A percentile compares a stretch with the other conserved stretches of the same genome.
These are phyloP conservation scores for Spilarctia lutea DNA, from an alignment of 2,888 invertebrate genomes.

Conservation along the genomic window DNA sequence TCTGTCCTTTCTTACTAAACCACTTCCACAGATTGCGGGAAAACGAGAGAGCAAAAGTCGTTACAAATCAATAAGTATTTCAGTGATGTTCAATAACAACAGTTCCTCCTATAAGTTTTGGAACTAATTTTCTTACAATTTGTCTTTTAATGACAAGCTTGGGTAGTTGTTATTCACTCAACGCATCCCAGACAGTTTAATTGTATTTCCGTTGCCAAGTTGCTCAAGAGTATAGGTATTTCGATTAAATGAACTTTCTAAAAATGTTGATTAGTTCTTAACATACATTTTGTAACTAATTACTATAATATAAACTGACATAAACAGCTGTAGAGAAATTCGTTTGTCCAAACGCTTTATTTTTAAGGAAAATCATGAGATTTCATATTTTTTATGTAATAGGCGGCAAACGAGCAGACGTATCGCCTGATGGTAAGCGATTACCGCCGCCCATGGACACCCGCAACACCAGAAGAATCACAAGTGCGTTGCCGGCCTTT, in stretches of 20 bases:
- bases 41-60: too few relatives aligned
- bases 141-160: neutral
- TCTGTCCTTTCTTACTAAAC: too few relatives aligned
- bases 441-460: too few relatives aligned
- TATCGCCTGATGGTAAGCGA: too few relatives aligned
- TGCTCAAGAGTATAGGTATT: slow-evolving; percentile 1
- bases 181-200: neutral
- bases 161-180: neutral
- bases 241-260: neutral
- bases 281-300: neutral
- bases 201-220: neutral
- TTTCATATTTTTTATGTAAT: too few relatives aligned
- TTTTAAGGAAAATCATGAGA: too few relatives aligned
- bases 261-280: neutral
- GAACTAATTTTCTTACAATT: neutral
- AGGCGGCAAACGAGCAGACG: too few relatives aligned
- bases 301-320: neutral
- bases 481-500: too few relatives aligned
- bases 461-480: too few relatives aligned
- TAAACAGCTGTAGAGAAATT: neutral
- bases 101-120: neutral
- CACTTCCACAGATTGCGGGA: too few relatives aligned
- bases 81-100: neutral
- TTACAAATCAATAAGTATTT: neutral
- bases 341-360: neutral